Conservation (phyloP, 2,113 vertebrate species). For the Microtus pennsylvanicus region DNA sequence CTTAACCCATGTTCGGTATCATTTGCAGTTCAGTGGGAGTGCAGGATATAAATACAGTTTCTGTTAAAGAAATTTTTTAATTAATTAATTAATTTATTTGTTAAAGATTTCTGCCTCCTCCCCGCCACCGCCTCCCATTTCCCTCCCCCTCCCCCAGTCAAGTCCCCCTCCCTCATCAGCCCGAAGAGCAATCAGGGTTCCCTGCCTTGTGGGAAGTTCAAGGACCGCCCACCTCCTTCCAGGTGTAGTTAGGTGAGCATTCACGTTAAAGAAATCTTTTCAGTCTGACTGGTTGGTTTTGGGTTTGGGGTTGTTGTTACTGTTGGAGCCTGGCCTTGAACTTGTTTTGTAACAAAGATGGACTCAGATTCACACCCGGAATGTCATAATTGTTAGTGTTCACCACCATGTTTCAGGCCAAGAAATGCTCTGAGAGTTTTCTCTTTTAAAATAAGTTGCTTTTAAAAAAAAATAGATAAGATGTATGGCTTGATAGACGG, state of each 20-base stretch:
- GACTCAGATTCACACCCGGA: neutral
- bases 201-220: too few species aligned
- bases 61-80: neutral
- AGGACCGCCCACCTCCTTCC: too few species aligned
- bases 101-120: too few species aligned
- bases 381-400: too few species aligned
- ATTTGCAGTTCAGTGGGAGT: neutral
- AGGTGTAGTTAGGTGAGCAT: too few species aligned
- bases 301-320: neutral
- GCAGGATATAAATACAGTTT: neutral
- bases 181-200: too few species aligned
- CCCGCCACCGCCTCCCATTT: too few species aligned
- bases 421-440: neutral
- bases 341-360: neutral
- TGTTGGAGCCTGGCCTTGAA: neutral
- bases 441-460: neutral
- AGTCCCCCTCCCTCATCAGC: too few species aligned
- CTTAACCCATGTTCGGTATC: neutral
- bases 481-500: neutral
- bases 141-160: too few species aligned
- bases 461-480: neutral
- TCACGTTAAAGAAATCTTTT: neutral
- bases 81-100: too few species aligned
- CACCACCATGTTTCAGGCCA: neutral
- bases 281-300: neutral